A percentile compares a stretch with the other conserved stretches of the same genome.
Conservation (phyloP, 2,888 invertebrate genomes). For the Ectropis crepuscularia region DNA sequence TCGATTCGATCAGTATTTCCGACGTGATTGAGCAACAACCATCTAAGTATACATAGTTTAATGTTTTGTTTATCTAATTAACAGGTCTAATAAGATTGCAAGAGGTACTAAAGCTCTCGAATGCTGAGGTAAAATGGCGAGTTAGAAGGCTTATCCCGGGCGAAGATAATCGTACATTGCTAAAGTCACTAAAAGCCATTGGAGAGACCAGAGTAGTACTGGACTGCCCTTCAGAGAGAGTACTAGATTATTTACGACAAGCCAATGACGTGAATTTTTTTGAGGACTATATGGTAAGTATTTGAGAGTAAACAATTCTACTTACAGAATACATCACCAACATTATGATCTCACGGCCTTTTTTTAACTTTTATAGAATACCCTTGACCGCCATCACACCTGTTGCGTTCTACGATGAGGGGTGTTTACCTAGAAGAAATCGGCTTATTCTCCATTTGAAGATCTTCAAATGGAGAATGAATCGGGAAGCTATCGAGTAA, state of each 20-base stretch:
- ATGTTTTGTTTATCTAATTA: neutral
- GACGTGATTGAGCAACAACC: too few relatives aligned
- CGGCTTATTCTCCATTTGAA: too few relatives aligned
- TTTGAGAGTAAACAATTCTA: too few relatives aligned
- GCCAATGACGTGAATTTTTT: slow-evolving; percentile 94
- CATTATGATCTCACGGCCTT: too few relatives aligned
- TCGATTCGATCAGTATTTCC: too few relatives aligned
- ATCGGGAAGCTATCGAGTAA: too few relatives aligned
- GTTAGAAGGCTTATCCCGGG: slow-evolving; percentile 86
- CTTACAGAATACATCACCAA: too few relatives aligned
- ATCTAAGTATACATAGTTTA: neutral
- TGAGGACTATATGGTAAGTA: slow-evolving; percentile 89
- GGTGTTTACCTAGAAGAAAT: too few relatives aligned
- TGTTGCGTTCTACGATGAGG: too few relatives aligned
- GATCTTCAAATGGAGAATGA: too few relatives aligned
- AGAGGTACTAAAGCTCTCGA: slow-evolving; percentile 90
- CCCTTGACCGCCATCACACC: too few relatives aligned
- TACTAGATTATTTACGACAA: slow-evolving; percentile 88
- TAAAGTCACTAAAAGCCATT: slow-evolving; percentile 90
- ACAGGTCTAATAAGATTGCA: slow-evolving; percentile 90
- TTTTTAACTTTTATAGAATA: too few relatives aligned
- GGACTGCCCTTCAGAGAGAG: slow-evolving; percentile 89
- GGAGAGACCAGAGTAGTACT: slow-evolving; percentile 90
- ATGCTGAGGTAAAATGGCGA: slow-evolving; percentile 87
- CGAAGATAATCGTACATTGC: slow-evolving; percentile 86